Evolutionary conservation across 2,797 vertebrate genomes (phyloP).

Genomic region (Phylloscopus collybita): DNA sequence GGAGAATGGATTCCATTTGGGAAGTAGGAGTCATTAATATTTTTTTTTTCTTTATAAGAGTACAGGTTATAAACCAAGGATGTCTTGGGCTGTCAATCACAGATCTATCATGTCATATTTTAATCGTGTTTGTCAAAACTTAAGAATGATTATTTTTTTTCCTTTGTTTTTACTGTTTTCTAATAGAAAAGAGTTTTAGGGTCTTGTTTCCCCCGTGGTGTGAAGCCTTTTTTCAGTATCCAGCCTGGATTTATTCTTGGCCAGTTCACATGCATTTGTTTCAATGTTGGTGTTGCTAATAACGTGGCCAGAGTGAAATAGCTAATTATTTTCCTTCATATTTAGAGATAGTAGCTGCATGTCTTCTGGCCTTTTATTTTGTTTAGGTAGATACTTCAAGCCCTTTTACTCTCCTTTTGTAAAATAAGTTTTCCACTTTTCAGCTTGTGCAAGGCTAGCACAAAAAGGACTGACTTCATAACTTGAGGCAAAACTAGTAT

Average conservation of each 20-base stretch:
- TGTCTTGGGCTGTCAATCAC: neutral
- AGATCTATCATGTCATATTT: neutral
- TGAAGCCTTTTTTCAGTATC: neutral
- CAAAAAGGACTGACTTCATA: neutral
- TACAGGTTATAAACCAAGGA: neutral
- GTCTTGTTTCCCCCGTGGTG: neutral
- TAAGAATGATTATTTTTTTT: rapidly evolving
- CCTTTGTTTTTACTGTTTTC: neutral
- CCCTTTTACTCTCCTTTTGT: neutral
- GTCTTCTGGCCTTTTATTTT: neutral
- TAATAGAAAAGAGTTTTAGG: neutral
- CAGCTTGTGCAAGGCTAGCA: neutral
- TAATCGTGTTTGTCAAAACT: neutral
- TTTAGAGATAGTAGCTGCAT: neutral
- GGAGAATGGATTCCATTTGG: neutral
- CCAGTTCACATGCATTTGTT: neutral
- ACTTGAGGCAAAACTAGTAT: neutral
- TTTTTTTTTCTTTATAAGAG: neutral
- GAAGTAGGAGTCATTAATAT: neutral
- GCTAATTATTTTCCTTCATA: neutral
- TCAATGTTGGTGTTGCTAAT: neutral
- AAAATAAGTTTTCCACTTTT: neutral
- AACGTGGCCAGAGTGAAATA: neutral
- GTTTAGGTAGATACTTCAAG: neutral
- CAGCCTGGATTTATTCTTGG: neutral